Percentiles rank a stretch among this genome's conserved stretches.
phyloP scores from a whole-genome alignment of 2,113 vertebrate species.

The Macrotus californicus region DNA sequence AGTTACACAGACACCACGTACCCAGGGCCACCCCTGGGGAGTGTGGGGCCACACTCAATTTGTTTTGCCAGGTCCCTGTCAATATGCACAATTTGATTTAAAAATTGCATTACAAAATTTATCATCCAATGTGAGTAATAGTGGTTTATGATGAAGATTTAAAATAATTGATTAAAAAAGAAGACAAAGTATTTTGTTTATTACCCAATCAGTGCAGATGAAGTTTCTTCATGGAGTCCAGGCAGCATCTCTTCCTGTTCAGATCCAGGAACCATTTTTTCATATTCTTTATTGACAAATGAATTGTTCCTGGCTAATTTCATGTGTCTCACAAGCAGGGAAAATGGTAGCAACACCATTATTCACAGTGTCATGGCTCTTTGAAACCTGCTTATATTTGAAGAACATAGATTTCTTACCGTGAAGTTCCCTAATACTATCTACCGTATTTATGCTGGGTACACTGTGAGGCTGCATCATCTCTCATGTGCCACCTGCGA shows the following conservation, averaged over 20 bases:
- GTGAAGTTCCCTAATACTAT: not conserved
- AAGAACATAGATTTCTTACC: not conserved
- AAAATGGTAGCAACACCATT: not conserved
- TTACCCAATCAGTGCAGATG: not conserved
- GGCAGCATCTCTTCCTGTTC: not conserved
- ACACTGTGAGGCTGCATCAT: not conserved
- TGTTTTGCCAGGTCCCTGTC: not conserved
- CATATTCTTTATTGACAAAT: not conserved
- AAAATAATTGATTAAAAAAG: not conserved
- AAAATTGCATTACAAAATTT: not conserved
- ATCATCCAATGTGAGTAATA: not conserved
- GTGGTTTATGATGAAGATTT: not conserved
- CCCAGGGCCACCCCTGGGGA: not conserved
- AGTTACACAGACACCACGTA: not conserved
- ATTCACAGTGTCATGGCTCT: not conserved
- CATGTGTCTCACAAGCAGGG: not conserved
- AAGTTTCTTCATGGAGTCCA: not conserved
- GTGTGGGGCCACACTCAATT: not conserved
- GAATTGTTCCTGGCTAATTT: not conserved
- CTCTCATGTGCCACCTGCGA: not conserved
- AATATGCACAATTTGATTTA: not conserved
- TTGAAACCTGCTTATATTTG: not conserved
- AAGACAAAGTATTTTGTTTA: not conserved
- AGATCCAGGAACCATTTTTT: not conserved
- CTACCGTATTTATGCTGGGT: not conserved